phyloP scores from a whole-genome alignment of 2,113 vertebrate genomes.

The Pycnonotus jocosus region DNA sequence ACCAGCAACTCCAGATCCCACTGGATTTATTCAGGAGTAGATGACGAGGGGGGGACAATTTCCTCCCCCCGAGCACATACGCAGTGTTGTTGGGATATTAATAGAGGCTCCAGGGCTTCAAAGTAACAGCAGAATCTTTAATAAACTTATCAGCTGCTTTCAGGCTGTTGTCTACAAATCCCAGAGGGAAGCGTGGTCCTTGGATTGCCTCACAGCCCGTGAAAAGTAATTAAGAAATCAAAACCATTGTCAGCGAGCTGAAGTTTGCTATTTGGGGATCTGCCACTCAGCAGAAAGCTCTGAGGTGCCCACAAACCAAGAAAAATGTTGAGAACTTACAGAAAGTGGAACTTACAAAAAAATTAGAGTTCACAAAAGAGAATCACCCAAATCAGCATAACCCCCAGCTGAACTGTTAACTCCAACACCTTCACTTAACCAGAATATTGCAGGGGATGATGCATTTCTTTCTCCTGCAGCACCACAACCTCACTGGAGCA shows the following conservation, averaged over 20 bases:
- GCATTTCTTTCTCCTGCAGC: not conserved
- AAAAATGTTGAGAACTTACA: not conserved
- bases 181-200: not conserved
- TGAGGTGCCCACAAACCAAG: not conserved
- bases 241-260: not conserved
- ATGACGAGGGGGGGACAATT: not conserved
- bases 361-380: not conserved
- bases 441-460: not conserved
- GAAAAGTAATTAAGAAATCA: slow-evolving; percentile 51
- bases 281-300: not conserved
- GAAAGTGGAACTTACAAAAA: not conserved
- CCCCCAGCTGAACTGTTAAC: not conserved
- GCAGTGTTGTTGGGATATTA: not conserved
- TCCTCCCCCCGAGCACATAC: not conserved
- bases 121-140: not conserved
- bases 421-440: not conserved
- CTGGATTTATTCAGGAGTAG: not conserved
- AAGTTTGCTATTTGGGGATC: not conserved
- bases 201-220: not conserved
- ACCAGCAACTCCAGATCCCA: not conserved
- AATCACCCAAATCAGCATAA: not conserved
- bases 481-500: rapidly evolving
- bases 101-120: not conserved
- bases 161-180: slow-evolving; percentile 10
- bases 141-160: slow-evolving; percentile 45